Evolutionary conservation across 2,113 vertebrate genomes (phyloP).

Genomic region (Myotis davidii): DNA sequence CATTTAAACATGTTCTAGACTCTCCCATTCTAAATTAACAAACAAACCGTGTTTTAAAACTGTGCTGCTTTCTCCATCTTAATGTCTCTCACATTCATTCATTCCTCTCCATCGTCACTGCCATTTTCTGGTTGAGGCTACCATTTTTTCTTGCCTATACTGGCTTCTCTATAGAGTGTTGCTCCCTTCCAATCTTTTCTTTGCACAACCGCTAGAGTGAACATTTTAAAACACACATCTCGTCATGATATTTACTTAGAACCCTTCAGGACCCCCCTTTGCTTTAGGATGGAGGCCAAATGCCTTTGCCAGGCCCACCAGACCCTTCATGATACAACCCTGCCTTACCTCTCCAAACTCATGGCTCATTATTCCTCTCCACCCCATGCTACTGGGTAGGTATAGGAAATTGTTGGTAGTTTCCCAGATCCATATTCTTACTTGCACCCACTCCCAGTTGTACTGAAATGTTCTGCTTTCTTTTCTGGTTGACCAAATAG

Average conservation of each 20-base stretch:
- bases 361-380: neutral
- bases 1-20: neutral
- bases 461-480: neutral
- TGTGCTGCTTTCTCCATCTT: neutral
- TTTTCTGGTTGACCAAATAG: neutral
- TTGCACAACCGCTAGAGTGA: neutral
- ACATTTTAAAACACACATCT: neutral
- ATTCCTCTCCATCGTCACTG: neutral
- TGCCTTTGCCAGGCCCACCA: neutral
- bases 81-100: neutral
- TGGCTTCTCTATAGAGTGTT: neutral
- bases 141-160: neutral
- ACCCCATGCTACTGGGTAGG: neutral
- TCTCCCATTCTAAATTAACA: neutral
- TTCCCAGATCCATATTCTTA: neutral
- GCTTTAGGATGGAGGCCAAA: neutral
- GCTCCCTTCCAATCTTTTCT: neutral
- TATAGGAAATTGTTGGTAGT: neutral
- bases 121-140: neutral
- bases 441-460: rapidly evolving
- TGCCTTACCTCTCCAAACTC: neutral
- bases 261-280: neutral
- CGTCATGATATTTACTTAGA: neutral
- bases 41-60: neutral
- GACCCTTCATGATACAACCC: neutral